phyloP scores from a whole-genome alignment of 1,140 invertebrate genomes.

The Coenobita brevimanus region DNA sequence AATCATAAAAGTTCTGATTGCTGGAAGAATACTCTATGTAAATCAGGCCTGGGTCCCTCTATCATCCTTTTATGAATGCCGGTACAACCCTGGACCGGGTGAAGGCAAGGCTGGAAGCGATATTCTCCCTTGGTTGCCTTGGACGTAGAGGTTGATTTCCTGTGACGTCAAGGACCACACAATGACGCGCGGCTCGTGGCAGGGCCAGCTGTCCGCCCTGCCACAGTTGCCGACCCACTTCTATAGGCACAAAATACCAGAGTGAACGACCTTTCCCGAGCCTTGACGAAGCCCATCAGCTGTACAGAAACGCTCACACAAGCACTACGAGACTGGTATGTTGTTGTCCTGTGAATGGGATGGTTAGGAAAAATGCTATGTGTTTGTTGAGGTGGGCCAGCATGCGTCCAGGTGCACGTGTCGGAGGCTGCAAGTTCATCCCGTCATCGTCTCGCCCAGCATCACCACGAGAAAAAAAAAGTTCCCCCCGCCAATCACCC shows the following conservation, averaged over 20 bases:
- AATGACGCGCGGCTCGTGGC: constrained; percentile 36
- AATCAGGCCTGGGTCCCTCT: constrained; percentile 31
- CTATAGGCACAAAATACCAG: no score
- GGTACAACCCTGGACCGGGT: background rate
- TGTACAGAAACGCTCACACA: background rate
- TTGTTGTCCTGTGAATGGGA: background rate
- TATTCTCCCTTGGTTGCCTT: background rate
- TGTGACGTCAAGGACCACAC: background rate
- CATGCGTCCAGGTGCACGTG: constrained; percentile 40
- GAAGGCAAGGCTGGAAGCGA: background rate
- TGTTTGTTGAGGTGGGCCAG: background rate
- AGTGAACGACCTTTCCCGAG: no score
- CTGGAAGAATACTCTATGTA: constrained; percentile 43
- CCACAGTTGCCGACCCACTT: background rate
- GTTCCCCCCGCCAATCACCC: background rate
- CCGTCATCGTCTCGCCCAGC: constrained; percentile 35
- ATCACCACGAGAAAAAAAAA: constrained; percentile 18
- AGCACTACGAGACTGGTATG: background rate
- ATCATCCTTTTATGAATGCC: constrained; percentile 39
- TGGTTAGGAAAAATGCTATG: background rate
- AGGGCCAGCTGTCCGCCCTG: constrained; percentile 26
- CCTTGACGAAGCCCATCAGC: background rate
- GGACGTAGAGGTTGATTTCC: background rate
- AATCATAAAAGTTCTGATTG: constrained; percentile 49
- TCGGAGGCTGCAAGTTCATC: constrained; percentile 52